Evolutionary conservation across 1,140 invertebrate genomes (phyloP).

Genomic region (Bombus polaris): DNA sequence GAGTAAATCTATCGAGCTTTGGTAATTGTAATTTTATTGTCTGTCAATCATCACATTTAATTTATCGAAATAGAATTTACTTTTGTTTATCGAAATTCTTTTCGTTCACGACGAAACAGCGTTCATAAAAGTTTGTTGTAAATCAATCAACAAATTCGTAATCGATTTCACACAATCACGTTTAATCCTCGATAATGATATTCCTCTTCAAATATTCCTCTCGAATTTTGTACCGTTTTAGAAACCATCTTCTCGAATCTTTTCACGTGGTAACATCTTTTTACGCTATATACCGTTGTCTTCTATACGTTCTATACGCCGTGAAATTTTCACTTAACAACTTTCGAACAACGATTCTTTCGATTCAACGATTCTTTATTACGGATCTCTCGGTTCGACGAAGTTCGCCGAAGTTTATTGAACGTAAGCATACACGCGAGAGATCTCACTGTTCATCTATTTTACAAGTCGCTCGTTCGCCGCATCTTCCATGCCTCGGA

Average conservation of each 20-base stretch:
- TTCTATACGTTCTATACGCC: not conserved
- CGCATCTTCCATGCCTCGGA: not conserved
- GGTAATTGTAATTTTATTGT: not conserved
- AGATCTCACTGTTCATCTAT: slow-evolving; percentile 36
- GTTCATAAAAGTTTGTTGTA: not conserved
- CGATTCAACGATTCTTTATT: slow-evolving; percentile 32
- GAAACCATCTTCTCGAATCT: not conserved
- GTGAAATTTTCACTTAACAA: slow-evolving; percentile 16
- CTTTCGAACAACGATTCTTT: not conserved
- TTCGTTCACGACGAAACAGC: not conserved
- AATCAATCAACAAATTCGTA: too few species aligned
- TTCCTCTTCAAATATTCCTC: not conserved
- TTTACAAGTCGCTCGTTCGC: slow-evolving; percentile 28
- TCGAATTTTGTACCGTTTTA: not conserved
- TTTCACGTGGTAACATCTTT: not conserved
- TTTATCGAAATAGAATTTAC: too few species aligned
- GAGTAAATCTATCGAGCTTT: not conserved
- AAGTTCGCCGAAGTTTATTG: slow-evolving; percentile 24
- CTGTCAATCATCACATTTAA: too few species aligned
- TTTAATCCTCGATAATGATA: not conserved
- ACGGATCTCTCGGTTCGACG: slow-evolving; percentile 10
- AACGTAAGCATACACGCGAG: slow-evolving; percentile 1
- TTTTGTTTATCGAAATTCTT: not conserved
- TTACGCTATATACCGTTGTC: not conserved
- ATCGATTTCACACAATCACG: too few species aligned